Conservation (phyloP, 1,140 invertebrate species). For the Acyrthosiphon pisum region DNA sequence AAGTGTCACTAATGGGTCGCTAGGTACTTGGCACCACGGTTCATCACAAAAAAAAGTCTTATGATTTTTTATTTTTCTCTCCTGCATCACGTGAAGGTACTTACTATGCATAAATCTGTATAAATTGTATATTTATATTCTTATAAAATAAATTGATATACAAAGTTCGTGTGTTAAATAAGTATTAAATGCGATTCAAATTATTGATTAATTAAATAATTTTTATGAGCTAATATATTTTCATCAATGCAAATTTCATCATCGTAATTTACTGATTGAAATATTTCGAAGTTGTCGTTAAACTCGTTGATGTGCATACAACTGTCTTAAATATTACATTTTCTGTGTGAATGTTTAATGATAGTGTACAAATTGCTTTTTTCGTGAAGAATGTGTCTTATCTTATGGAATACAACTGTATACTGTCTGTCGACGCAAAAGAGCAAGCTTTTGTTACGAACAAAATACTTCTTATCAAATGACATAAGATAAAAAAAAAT, state of each 20-base stretch:
- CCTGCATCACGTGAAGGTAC: not conserved
- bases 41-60: no score
- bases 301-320: not conserved
- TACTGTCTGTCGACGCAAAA: not conserved
- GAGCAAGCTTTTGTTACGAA: not conserved
- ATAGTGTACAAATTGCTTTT: not conserved
- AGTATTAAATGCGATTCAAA: not conserved
- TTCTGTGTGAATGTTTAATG: not conserved
- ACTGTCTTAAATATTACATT: not conserved
- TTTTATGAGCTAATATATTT: not conserved
- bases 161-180: not conserved
- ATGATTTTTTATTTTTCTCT: not conserved
- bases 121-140: not conserved
- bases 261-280: not conserved
- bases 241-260: not conserved
- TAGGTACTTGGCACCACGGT: no score
- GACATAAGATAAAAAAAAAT: not conserved
- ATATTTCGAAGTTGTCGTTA: not conserved
- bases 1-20: not conserved
- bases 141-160: not conserved
- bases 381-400: not conserved
- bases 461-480: not conserved
- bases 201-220: not conserved
- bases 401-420: not conserved
- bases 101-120: not conserved